Evolutionary conservation across 1,140 invertebrate species (phyloP).

Genomic region (Piezodorus guildinii): DNA sequence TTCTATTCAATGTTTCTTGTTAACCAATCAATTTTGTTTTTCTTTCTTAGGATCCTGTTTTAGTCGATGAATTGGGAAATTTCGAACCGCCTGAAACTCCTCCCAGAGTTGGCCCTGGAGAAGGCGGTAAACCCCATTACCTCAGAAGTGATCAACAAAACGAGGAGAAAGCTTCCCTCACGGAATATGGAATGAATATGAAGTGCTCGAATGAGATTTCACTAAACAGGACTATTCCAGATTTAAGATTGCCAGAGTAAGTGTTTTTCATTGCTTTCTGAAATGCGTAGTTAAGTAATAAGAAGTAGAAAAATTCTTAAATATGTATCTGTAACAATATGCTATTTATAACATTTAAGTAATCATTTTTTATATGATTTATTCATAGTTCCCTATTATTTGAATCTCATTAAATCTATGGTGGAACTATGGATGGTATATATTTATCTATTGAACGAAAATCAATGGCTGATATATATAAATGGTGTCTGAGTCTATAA

Average conservation of each 20-base stretch:
- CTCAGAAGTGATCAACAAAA: constrained; percentile 61
- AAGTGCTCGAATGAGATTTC: constrained; percentile 91
- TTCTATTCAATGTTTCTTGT: no score
- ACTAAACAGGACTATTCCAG: constrained; percentile 63
- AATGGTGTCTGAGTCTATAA: no score
- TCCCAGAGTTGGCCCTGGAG: constrained; percentile 63
- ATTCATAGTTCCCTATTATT: no score
- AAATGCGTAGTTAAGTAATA: no score
- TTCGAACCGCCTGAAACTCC: constrained; percentile 54
- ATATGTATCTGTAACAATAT: no score
- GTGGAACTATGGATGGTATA: no score
- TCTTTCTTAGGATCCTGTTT: constrained; percentile 28
- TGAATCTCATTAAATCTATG: no score
- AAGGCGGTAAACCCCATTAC: constrained; percentile 64
- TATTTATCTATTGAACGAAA: no score
- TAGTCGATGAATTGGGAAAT: constrained; percentile 40
- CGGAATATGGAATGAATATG: constrained; percentile 95
- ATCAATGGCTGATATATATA: no score
- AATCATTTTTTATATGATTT: no score
- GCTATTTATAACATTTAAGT: no score
- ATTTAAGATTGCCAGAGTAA: constrained; percentile 74
- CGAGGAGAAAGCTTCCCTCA: constrained; percentile 60
- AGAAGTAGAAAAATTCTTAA: no score
- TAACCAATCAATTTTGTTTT: neutral
- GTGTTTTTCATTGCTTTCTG: constrained; percentile 26